phyloP scores from a whole-genome alignment of 2,797 vertebrate genomes.

The Phoxinus dragarum region DNA sequence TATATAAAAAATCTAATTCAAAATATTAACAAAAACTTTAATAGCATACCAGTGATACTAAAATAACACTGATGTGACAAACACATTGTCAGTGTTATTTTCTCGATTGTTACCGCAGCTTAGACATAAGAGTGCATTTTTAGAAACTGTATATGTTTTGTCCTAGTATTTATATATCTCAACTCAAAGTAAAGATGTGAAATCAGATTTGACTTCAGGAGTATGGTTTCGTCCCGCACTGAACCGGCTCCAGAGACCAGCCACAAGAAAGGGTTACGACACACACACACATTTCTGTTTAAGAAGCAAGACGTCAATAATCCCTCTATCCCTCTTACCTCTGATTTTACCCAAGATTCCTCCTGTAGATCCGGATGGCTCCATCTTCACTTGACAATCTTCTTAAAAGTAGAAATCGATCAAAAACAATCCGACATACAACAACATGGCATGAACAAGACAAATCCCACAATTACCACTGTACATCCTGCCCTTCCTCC shows the following conservation, averaged over 20 bases:
- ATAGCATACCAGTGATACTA: no score
- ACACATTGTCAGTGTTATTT: not conserved
- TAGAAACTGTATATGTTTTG: not conserved
- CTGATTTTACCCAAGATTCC: constrained; percentile 91
- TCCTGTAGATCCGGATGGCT: constrained; percentile 81
- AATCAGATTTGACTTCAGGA: not conserved
- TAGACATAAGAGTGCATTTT: not conserved
- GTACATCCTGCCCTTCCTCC: constrained; percentile 87
- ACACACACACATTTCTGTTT: no score
- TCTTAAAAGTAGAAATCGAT: constrained; percentile 64
- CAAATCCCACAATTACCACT: constrained; percentile 70
- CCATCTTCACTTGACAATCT: constrained; percentile 86
- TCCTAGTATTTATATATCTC: not conserved
- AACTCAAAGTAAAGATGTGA: not conserved
- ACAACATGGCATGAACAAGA: not conserved
- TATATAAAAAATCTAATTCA: no score
- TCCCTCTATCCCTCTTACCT: constrained; percentile 75
- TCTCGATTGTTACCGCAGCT: not conserved
- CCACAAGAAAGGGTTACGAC: no score
- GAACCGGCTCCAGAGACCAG: not conserved
- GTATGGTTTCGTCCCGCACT: not conserved
- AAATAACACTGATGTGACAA: no score
- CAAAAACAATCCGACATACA: not conserved
- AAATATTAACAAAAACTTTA: no score
- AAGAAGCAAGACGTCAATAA: not conserved